Evolutionary conservation across 2,888 invertebrate species (phyloP).

Genomic region (Lutraria lutraria): DNA sequence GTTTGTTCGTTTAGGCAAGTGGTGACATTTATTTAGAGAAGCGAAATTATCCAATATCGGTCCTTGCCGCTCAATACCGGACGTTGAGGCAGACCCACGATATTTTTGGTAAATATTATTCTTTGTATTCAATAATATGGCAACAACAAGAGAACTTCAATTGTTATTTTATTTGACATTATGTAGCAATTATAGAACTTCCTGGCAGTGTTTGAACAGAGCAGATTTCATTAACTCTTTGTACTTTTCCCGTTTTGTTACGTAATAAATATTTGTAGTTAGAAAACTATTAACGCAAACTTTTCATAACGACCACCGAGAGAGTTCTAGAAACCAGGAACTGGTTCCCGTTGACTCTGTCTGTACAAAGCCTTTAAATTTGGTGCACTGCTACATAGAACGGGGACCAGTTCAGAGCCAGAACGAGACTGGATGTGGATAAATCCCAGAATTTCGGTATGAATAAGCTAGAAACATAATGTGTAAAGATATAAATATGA

Average conservation of each 20-base stretch:
- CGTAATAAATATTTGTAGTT: background rate
- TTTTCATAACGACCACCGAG: too few relatives aligned
- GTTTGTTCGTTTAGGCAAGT: background rate
- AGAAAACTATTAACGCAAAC: background rate
- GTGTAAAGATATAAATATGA: too few relatives aligned
- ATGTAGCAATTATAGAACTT: conserved; percentile 35
- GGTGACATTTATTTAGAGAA: conserved; percentile 25
- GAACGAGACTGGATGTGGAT: too few relatives aligned
- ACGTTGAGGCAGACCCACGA: conserved; percentile 19
- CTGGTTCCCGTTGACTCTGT: too few relatives aligned
- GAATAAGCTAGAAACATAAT: too few relatives aligned
- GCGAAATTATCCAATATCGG: conserved; percentile 27
- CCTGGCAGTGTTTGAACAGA: conserved; percentile 32
- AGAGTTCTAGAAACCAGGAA: too few relatives aligned
- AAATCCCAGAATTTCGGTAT: too few relatives aligned
- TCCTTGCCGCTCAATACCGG: conserved; percentile 48
- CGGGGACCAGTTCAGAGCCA: too few relatives aligned
- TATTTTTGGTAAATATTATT: conserved; percentile 49
- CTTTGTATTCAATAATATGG: conserved; percentile 37
- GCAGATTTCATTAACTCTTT: background rate
- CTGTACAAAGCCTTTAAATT: too few relatives aligned
- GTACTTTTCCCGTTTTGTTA: background rate
- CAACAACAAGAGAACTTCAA: background rate
- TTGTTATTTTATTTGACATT: conserved; percentile 33
- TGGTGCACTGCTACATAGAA: too few relatives aligned